A percentile compares a stretch with the other conserved stretches of the same genome.
Evolutionary conservation across 2,888 invertebrate species (phyloP).

Genomic region (Salpingus planirostris): DNA sequence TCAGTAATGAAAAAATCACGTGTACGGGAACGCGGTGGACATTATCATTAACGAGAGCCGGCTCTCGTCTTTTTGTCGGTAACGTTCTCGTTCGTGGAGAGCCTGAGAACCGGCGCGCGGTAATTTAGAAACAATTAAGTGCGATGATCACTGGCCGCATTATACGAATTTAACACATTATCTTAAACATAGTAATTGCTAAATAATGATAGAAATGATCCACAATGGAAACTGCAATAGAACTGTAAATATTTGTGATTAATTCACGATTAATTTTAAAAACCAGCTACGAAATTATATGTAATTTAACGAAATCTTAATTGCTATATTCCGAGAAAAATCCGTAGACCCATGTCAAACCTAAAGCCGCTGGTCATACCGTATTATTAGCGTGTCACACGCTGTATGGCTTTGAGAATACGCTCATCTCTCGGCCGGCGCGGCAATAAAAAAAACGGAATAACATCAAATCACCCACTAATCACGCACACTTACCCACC

Average conservation of each 20-base stretch:
- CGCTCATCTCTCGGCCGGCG: too few species aligned
- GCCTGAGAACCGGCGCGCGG: too few species aligned
- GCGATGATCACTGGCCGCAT: too few species aligned
- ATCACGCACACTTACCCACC: slow-evolving; percentile 8
- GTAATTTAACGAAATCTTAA: slow-evolving; percentile 38
- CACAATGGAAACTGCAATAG: slow-evolving; percentile 11
- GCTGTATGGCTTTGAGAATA: slow-evolving; percentile 14
- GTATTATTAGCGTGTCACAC: slow-evolving; percentile 36
- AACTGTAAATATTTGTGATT: slow-evolving; percentile 24
- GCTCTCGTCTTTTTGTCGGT: too few species aligned
- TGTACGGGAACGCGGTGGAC: too few species aligned
- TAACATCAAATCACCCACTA: slow-evolving; percentile 9
- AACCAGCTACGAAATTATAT: slow-evolving; percentile 29
- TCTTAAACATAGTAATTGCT: slow-evolving; percentile 11
- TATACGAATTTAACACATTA: slow-evolving; percentile 10
- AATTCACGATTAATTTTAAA: slow-evolving; percentile 32
- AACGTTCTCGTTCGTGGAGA: too few species aligned
- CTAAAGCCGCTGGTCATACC: slow-evolving; percentile 29
- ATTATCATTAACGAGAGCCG: too few species aligned
- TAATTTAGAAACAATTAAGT: too few species aligned
- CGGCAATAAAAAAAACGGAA: slow-evolving; percentile 9
- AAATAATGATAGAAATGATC: slow-evolving; percentile 12
- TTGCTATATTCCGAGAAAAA: slow-evolving; percentile 35
- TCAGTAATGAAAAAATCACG: too few species aligned
- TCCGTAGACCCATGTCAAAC: slow-evolving; percentile 36